Base-by-base conservation (phyloP, 2,888 invertebrate genomes). In the Dryobota labecula region DNA sequence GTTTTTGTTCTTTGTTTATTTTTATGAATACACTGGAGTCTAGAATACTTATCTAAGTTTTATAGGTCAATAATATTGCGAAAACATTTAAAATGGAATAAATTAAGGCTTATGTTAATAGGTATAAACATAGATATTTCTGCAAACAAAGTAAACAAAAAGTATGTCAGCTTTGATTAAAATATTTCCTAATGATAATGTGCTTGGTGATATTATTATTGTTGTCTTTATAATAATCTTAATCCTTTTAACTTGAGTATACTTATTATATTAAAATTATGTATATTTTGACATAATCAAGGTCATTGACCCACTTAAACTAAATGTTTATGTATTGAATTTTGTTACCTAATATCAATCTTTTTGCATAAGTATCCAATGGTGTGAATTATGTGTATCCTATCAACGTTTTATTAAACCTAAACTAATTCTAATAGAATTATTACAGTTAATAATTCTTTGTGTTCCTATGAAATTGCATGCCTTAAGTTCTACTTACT, bases 81-180 rank as follows among this genome's bases (percentile, higher is more conserved):
- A 27, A 41, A 33, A 47, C 9, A 13, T 45, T 18, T n/a, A 18
- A 38, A 60, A 45, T 43, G 9, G 24, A 71, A 43, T 18, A 43
- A n/a, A 56, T 47, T 51, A 38, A 9, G n/a, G 20, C 13, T 47
- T 47, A n/a, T 41, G 7, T 13, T 47, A 24, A 38, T 30, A 47
- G 13, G 3, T 61, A 20, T 11, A 38, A 41, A 61, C 38, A 30
- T 13, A 51, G n/a, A 38, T 47, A 38, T 18, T 38, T 38, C 20
- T 33, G 8, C 27, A 30, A 38, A 47, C 30, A 38, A 62, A 49
- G n/a, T 54, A 63, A 83, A 85, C 87, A 83, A 90, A 91, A 91
- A 91, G 90, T 91, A 88, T 90, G 91, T 90, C 89, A 90, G 82
- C 87, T 85, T 83, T 90, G 87, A 89, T 90, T 87, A 61, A 33